A percentile compares a stretch with the other conserved stretches of the same genome.
These are phyloP conservation scores for Manduca sexta DNA, from an alignment of 1,140 invertebrate genomes.

Conservation along the genomic window DNA sequence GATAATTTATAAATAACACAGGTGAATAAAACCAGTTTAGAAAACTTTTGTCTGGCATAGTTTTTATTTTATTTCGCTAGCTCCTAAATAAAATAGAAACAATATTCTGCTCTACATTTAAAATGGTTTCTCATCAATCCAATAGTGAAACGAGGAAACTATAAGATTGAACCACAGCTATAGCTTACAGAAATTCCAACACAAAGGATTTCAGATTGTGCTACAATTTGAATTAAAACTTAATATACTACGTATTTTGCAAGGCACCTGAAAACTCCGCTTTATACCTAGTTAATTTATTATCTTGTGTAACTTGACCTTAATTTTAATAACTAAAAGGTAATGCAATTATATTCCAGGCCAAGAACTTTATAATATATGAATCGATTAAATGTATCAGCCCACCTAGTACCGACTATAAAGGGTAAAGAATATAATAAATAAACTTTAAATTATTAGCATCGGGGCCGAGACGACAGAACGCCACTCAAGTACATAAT, in stretches of 20 bases:
- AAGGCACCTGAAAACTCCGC: slow-evolving; percentile 15
- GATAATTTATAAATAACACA: slow-evolving; percentile 1
- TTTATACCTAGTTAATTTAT: slow-evolving; percentile 9
- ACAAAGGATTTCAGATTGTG: slow-evolving; percentile 4
- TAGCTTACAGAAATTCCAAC: not conserved
- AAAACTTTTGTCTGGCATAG: not conserved
- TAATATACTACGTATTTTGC: slow-evolving; percentile 8
- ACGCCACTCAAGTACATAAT: slow-evolving; percentile 22
- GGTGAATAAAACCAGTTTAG: slow-evolving; percentile 3
- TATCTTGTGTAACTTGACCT: slow-evolving; percentile 20
- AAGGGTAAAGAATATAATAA: slow-evolving; percentile 7
- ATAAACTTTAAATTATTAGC: not conserved
- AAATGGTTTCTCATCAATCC: too few species aligned
- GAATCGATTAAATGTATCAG: slow-evolving; percentile 13
- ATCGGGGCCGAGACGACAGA: too few species aligned
- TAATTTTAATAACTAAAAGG: slow-evolving; percentile 17
- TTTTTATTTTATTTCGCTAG: not conserved
- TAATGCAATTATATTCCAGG: slow-evolving; percentile 15
- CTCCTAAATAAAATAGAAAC: too few species aligned
- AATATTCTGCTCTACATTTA: too few species aligned
- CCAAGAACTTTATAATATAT: slow-evolving; percentile 11
- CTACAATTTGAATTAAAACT: slow-evolving; percentile 23
- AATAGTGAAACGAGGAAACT: too few species aligned
- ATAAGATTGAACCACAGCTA: too few species aligned
- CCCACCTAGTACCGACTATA: slow-evolving; percentile 6